A percentile compares a stretch with the other conserved stretches of the same genome.
phyloP scores from a whole-genome alignment of 2,797 vertebrate species.

The Takifugu rubripes region DNA sequence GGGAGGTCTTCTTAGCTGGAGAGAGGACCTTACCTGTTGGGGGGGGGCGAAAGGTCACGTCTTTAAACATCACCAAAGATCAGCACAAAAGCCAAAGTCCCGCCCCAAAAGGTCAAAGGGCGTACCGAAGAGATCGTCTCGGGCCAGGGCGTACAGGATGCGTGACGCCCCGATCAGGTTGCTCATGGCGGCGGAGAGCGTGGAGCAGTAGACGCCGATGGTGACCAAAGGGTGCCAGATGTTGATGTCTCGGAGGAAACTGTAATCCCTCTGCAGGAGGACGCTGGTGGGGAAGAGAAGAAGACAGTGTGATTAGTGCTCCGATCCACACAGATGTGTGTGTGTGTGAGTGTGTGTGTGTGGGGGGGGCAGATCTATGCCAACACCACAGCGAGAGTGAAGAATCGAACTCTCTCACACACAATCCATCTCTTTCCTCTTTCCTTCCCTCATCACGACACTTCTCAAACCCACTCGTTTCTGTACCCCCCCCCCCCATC shows the following conservation, averaged over 20 bases:
- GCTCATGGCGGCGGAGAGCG: constrained; percentile 88
- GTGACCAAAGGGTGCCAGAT: constrained; percentile 84
- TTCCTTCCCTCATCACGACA: constrained; percentile 33
- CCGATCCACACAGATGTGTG: too few species aligned
- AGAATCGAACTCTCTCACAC: constrained; percentile 31
- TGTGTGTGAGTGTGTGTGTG: too few species aligned
- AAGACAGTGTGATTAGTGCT: background rate
- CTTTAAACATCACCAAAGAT: background rate
- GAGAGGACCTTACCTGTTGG: constrained; percentile 75
- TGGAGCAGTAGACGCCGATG: constrained; percentile 85
- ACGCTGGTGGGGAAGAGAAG: constrained; percentile 54
- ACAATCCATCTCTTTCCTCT: constrained; percentile 23
- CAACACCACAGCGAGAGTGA: constrained; percentile 47
- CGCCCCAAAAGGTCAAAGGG: background rate
- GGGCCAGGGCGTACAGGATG: constrained; percentile 86
- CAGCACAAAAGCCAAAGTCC: background rate
- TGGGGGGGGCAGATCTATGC: constrained; percentile 25
- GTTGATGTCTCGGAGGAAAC: constrained; percentile 86
- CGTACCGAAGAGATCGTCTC: constrained; percentile 87
- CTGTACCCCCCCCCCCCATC: constrained; percentile 13
- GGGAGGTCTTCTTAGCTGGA: constrained; percentile 82
- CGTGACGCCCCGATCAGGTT: constrained; percentile 89
- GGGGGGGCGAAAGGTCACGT: constrained; percentile 5
- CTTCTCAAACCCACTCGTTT: constrained; percentile 42
- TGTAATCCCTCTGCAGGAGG: constrained; percentile 84